Evolutionary conservation across 2,113 vertebrate species (phyloP).

Genomic region (Bubo scandiacus): DNA sequence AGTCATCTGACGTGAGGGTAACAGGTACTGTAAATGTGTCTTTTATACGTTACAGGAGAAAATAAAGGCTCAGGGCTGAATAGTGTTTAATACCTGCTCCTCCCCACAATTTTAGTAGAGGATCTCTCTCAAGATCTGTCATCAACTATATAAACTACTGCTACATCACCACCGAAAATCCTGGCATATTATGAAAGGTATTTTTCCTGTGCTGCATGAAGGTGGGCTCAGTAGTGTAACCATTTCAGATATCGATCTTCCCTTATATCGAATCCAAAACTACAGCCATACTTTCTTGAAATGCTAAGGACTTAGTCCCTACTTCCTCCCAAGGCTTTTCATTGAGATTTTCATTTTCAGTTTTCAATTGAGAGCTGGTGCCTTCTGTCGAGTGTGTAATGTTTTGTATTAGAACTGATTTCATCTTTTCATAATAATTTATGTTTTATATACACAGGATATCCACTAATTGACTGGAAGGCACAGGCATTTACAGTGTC

Average conservation of each 20-base stretch:
- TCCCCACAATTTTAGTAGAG: neutral
- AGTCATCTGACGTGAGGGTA: neutral
- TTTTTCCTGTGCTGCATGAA: neutral
- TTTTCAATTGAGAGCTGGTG: neutral
- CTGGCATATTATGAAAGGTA: neutral
- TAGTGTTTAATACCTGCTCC: neutral
- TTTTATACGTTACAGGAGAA: neutral
- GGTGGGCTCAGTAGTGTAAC: neutral
- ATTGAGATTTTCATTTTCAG: no score
- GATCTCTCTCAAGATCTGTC: neutral
- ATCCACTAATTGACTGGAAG: neutral
- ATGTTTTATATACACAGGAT: neutral
- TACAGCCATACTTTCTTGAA: neutral
- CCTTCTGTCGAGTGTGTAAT: neutral
- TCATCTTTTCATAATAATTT: neutral
- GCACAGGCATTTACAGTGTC: neutral
- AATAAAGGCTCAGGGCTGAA: neutral
- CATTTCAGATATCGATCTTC: neutral
- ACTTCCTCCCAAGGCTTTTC: neutral
- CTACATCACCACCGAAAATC: neutral
- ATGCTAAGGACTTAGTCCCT: neutral
- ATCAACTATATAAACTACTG: neutral
- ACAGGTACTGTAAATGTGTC: accelerated
- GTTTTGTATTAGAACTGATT: neutral
- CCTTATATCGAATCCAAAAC: neutral